phyloP scores from a whole-genome alignment of 2,113 vertebrate genomes.

The Alosa alosa region DNA sequence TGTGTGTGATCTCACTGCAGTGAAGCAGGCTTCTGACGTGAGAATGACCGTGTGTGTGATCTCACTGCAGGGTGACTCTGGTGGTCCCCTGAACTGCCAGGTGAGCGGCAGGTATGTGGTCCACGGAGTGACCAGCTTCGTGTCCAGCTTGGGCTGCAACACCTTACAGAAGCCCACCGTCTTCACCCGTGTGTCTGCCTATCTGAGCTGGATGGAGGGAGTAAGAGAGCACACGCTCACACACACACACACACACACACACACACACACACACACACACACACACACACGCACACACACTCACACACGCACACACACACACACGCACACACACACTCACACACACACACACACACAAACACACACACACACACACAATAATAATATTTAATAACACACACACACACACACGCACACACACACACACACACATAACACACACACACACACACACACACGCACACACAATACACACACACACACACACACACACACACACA shows the following conservation, averaged over 20 bases:
- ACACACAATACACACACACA: no score
- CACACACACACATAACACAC: no score
- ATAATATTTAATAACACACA: no score
- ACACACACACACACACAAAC: no score
- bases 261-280: not conserved
- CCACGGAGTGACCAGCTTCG: constrained; percentile 87
- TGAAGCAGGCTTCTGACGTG: not conserved
- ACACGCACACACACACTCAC: not conserved
- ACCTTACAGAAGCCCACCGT: constrained; percentile 80
- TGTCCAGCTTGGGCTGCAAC: constrained; percentile 80
- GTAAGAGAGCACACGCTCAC: constrained; percentile 62
- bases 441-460: no score
- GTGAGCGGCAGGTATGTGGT: constrained; percentile 72
- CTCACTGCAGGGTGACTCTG: constrained; percentile 80
- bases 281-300: no score
- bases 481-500: no score
- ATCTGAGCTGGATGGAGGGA: constrained; percentile 79
- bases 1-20: constrained; percentile 49
- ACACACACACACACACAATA: no score
- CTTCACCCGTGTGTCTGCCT: constrained; percentile 86
- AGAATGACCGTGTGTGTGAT: not conserved
- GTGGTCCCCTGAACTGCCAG: constrained; percentile 82
- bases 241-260: not conserved
- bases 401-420: no score
- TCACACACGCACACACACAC: no score